phyloP scores from a whole-genome alignment of 2,797 vertebrate species.

The Nyctalus aviator region DNA sequence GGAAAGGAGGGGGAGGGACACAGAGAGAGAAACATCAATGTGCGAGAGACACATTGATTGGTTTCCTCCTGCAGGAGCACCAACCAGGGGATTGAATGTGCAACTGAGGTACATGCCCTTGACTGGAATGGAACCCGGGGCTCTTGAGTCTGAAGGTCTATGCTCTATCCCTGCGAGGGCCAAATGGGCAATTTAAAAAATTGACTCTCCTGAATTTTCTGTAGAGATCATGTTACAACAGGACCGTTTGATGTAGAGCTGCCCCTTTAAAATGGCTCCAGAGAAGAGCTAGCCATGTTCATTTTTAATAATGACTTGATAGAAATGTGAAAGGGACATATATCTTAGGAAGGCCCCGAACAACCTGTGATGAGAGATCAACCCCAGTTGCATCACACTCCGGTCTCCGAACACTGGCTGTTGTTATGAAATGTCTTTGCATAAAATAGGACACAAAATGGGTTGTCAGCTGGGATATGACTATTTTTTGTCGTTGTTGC shows the following conservation, averaged over 20 bases:
- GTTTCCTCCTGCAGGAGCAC: too few species aligned
- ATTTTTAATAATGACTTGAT: not conserved
- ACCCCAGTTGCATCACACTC: not conserved
- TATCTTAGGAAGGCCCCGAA: slow-evolving; percentile 3
- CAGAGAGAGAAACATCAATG: too few species aligned
- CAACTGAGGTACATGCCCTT: too few species aligned
- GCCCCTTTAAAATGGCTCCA: not conserved
- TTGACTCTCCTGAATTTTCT: not conserved
- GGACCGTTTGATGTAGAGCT: not conserved
- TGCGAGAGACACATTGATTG: too few species aligned
- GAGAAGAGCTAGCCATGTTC: not conserved
- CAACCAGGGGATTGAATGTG: too few species aligned
- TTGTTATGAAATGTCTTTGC: not conserved
- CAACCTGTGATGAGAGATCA: not conserved
- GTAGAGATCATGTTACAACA: not conserved
- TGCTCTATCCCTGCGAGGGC: too few species aligned
- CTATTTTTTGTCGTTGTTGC: not conserved
- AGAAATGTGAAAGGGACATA: not conserved
- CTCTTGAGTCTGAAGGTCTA: too few species aligned
- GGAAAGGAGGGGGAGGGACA: too few species aligned
- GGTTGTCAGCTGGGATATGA: not conserved
- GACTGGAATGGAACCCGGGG: too few species aligned
- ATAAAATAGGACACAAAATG: not conserved
- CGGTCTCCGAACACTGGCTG: not conserved
- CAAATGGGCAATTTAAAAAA: not conserved